Conservation (phyloP, 2,888 invertebrate species). For the Synergus itoensis region DNA sequence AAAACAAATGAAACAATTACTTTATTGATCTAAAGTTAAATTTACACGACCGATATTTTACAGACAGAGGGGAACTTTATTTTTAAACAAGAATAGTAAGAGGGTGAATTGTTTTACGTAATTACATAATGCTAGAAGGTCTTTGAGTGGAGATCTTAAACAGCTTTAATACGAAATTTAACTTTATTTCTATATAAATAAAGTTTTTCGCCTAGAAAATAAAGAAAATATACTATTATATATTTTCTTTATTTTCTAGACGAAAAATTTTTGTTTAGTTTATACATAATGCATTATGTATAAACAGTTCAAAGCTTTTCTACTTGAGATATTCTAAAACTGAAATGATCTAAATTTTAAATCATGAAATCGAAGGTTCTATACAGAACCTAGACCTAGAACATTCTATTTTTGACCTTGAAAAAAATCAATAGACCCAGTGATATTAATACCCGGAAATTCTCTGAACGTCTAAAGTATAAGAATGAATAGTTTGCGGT, state of each 20-base stretch:
- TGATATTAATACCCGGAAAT: neutral
- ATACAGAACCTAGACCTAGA: slow-evolving; percentile 11
- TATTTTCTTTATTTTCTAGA: too few relatives aligned
- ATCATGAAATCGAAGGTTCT: slow-evolving; percentile 10
- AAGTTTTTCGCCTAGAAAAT: too few relatives aligned
- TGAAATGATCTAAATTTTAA: neutral
- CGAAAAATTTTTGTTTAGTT: neutral
- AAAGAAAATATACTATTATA: too few relatives aligned
- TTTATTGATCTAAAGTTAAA: neutral
- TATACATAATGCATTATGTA: too few relatives aligned
- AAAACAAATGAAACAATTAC: neutral
- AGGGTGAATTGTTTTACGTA: neutral
- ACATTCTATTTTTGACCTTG: slow-evolving; percentile 31
- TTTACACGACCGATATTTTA: neutral
- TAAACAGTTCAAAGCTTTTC: too few relatives aligned
- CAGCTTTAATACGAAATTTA: too few relatives aligned
- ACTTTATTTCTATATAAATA: too few relatives aligned
- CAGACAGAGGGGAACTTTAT: neutral
- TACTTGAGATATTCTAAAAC: neutral
- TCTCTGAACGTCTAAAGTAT: neutral
- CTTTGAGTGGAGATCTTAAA: too few relatives aligned
- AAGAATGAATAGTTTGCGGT: slow-evolving; percentile 3
- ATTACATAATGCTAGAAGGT: neutral
- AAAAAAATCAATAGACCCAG: slow-evolving; percentile 19
- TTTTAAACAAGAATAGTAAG: neutral